phyloP scores from a whole-genome alignment of 2,888 invertebrate genomes.

The Trimorus sp. region DNA sequence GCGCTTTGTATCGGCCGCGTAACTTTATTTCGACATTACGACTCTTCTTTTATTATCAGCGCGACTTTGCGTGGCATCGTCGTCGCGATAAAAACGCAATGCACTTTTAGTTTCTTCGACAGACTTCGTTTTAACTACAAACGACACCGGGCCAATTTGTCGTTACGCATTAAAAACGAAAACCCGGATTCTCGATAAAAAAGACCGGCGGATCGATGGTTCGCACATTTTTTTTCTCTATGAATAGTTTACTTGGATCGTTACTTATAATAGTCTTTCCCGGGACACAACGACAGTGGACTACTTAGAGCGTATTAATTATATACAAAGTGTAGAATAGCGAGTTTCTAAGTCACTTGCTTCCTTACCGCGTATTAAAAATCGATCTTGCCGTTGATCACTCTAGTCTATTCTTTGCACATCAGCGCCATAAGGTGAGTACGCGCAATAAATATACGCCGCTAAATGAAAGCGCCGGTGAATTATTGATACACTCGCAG shows the following conservation, averaged over 20 bases:
- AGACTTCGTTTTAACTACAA: conserved; percentile 41
- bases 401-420: conserved; percentile 42
- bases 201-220: conserved; percentile 43
- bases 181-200: conserved; percentile 31
- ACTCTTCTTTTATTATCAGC: conserved; percentile 72
- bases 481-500: conserved; percentile 28
- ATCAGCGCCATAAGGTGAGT: conserved; percentile 35
- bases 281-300: conserved; percentile 44
- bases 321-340: conserved; percentile 50
- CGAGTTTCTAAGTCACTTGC: conserved; percentile 47
- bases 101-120: conserved; percentile 42
- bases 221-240: conserved; percentile 33
- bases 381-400: conserved; percentile 58
- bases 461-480: conserved; percentile 33
- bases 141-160: background rate
- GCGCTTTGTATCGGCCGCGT: conserved; percentile 71
- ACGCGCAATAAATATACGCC: conserved; percentile 47
- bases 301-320: conserved; percentile 58
- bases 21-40: conserved; percentile 68
- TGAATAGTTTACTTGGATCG: conserved; percentile 44
- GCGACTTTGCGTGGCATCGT: conserved; percentile 72
- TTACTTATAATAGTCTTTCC: conserved; percentile 58
- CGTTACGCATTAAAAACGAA: conserved; percentile 18
- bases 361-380: conserved; percentile 46
- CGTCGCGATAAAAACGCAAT: conserved; percentile 63